phyloP scores from a whole-genome alignment of 2,113 vertebrate genomes.

The Chlamydotis undulata region DNA sequence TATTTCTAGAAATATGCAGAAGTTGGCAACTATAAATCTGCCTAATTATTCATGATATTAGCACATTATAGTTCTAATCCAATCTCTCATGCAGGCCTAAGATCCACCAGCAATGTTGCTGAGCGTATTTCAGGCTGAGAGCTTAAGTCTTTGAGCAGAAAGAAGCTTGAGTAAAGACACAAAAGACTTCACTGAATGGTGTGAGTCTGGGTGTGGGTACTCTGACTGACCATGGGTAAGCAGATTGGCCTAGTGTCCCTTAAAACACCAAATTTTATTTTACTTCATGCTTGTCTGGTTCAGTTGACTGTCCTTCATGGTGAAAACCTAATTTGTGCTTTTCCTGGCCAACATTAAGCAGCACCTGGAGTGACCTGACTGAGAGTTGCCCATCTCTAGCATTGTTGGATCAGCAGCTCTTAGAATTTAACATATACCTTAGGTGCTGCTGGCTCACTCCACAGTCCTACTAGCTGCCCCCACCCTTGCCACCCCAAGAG shows the following conservation, averaged over 20 bases:
- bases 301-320: neutral
- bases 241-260: neutral
- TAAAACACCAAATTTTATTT: neutral
- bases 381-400: neutral
- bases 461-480: rapidly evolving
- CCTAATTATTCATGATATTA: neutral
- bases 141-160: neutral
- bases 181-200: neutral
- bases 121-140: neutral
- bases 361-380: neutral
- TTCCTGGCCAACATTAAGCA: neutral
- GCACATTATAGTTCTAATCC: neutral
- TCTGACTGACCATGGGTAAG: neutral
- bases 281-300: neutral
- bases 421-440: neutral
- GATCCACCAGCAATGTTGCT: neutral
- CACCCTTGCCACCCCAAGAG: neutral
- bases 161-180: neutral
- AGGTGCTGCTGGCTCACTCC: neutral
- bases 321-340: neutral
- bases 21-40: neutral
- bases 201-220: neutral
- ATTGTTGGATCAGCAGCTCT: neutral
- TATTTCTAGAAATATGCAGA: neutral
- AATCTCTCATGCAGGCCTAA: neutral